These are phyloP conservation scores for Gobio gobio DNA, from an alignment of 2,113 vertebrate species.

Conservation along the genomic window DNA sequence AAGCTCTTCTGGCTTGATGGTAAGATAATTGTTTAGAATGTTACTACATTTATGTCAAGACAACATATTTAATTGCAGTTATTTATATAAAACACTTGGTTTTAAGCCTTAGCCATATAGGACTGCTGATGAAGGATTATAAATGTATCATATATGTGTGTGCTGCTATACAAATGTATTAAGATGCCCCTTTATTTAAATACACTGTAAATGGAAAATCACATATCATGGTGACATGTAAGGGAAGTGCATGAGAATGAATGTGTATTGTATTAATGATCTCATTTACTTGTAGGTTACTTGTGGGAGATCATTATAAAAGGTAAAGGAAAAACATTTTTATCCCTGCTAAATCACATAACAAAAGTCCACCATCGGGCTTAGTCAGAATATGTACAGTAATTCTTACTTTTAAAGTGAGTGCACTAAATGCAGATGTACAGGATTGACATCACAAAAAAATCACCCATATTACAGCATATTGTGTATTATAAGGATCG, in stretches of 20 bases:
- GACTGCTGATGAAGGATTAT: background rate
- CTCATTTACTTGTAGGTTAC: background rate
- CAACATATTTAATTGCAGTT: background rate
- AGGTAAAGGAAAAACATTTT: background rate
- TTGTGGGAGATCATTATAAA: background rate
- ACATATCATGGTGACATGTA: background rate
- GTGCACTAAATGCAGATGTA: background rate
- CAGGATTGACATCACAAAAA: background rate
- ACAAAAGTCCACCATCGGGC: background rate
- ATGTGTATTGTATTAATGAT: background rate
- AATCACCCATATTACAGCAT: background rate
- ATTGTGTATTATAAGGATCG: background rate
- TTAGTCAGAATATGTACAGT: background rate
- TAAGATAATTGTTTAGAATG: background rate
- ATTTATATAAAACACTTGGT: background rate
- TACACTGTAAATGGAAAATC: background rate
- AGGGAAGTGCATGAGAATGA: conserved; percentile 26
- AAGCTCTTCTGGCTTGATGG: background rate
- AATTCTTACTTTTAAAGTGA: conserved; percentile 7
- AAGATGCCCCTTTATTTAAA: background rate
- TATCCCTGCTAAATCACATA: background rate
- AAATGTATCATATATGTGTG: background rate
- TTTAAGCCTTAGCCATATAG: conserved; percentile 1
- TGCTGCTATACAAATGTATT: background rate
- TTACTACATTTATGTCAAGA: background rate